A percentile compares a stretch with the other conserved stretches of the same genome.
phyloP scores from a whole-genome alignment of 2,797 vertebrate species.

The Myotis planiceps region DNA sequence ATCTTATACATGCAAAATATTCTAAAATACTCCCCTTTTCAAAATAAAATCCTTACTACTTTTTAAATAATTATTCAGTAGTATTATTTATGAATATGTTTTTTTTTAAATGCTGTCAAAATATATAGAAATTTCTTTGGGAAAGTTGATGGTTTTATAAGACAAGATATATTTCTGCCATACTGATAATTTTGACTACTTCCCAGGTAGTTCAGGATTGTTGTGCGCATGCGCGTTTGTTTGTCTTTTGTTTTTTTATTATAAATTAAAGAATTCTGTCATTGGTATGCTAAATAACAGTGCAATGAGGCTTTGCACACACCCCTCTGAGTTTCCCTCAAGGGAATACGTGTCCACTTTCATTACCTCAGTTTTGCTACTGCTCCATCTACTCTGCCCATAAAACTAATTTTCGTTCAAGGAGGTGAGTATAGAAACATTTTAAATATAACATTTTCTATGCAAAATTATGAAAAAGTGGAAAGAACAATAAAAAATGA shows the following conservation, averaged over 20 bases:
- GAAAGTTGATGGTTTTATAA: background rate
- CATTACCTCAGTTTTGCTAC: background rate
- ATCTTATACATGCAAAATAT: constrained; percentile 10
- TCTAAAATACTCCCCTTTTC: background rate
- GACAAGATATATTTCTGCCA: background rate
- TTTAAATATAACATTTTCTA: background rate
- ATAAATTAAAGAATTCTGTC: background rate
- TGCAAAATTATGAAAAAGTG: constrained; percentile 64
- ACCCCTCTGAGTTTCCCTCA: background rate
- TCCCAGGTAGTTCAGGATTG: background rate
- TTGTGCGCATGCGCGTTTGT: background rate
- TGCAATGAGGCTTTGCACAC: background rate
- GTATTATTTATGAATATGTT: background rate
- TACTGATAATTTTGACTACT: background rate
- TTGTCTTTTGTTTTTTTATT: background rate
- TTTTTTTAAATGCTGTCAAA: background rate
- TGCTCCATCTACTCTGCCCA: background rate
- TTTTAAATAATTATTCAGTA: background rate
- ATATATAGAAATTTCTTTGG: background rate
- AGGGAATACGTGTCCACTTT: background rate
- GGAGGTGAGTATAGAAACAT: constrained; percentile 35
- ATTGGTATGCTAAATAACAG: background rate
- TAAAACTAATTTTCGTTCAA: constrained; percentile 22
- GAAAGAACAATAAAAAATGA: background rate
- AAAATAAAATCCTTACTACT: background rate